Conservation (phyloP, 2,113 vertebrate species). For the Phyllopteryx taeniolatus region DNA sequence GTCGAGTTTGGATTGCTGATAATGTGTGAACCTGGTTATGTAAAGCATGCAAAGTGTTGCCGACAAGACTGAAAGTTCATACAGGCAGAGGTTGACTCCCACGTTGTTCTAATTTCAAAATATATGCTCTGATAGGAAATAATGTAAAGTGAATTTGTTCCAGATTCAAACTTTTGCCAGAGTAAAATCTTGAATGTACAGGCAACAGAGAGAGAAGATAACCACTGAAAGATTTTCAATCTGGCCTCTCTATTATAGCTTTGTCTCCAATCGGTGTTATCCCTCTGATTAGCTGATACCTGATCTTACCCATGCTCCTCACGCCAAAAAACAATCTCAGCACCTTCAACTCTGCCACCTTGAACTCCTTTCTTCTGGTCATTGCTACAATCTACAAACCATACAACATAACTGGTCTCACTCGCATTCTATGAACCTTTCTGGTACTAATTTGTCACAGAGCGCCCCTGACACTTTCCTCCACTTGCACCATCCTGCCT, state of each 20-base stretch:
- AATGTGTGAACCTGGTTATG: neutral
- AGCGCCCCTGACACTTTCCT: neutral
- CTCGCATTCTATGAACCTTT: neutral
- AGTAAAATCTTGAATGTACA: no score
- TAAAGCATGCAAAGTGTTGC: neutral
- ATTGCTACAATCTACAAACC: no score
- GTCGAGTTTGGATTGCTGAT: conserved; percentile 2
- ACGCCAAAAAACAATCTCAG: no score
- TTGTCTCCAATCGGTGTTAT: no score
- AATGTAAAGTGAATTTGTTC: neutral
- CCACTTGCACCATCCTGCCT: neutral
- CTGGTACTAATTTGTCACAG: neutral
- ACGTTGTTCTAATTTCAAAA: neutral
- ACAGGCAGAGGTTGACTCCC: neutral
- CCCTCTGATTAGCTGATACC: no score
- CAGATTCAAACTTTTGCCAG: neutral
- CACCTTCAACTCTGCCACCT: no score
- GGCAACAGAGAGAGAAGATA: no score
- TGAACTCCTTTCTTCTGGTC: no score
- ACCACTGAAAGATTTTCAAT: no score
- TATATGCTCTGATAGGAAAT: neutral
- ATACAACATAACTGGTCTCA: neutral
- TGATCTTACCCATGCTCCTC: no score
- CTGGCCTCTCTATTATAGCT: no score
- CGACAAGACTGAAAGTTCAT: neutral